phyloP scores from a whole-genome alignment of 2,797 vertebrate species.

The Cossypha dichroa region DNA sequence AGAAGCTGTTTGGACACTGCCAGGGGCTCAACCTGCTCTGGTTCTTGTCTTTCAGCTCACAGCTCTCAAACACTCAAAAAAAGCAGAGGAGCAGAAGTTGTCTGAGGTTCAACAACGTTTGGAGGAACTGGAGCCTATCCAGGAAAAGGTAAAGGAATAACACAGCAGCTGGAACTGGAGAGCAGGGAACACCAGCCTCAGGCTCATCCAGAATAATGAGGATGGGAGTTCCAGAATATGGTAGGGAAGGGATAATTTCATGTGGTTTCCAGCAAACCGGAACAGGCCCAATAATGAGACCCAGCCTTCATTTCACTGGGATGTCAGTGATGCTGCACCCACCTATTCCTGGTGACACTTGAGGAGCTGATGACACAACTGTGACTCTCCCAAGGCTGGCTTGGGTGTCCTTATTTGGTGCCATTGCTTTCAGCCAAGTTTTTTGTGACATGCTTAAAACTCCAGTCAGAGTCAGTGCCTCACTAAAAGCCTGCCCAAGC shows the following conservation, averaged over 20 bases:
- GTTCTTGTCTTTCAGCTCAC: slow-evolving; percentile 69
- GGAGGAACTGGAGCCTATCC: slow-evolving; percentile 78
- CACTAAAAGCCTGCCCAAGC: fast-evolving
- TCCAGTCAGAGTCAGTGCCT: background rate
- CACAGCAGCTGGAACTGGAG: background rate
- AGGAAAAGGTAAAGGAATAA: slow-evolving; percentile 74
- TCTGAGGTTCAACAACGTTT: slow-evolving; percentile 64
- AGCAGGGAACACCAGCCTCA: background rate
- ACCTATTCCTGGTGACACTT: background rate
- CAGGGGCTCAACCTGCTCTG: background rate
- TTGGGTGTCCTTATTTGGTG: background rate
- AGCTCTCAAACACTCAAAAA: slow-evolving; percentile 69
- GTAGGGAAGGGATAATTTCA: background rate
- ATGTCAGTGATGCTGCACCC: background rate
- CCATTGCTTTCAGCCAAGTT: background rate
- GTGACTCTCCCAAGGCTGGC: background rate
- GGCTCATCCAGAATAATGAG: background rate
- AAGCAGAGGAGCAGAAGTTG: slow-evolving; percentile 75
- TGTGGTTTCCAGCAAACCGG: background rate
- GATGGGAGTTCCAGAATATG: background rate
- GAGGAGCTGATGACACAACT: background rate
- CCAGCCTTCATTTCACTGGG: background rate
- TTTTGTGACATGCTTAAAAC: background rate
- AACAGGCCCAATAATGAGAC: background rate
- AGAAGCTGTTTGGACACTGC: background rate